A percentile compares a stretch with the other conserved stretches of the same genome.
Evolutionary conservation across 2,113 vertebrate species (phyloP).

Genomic region (Falco punctatus): DNA sequence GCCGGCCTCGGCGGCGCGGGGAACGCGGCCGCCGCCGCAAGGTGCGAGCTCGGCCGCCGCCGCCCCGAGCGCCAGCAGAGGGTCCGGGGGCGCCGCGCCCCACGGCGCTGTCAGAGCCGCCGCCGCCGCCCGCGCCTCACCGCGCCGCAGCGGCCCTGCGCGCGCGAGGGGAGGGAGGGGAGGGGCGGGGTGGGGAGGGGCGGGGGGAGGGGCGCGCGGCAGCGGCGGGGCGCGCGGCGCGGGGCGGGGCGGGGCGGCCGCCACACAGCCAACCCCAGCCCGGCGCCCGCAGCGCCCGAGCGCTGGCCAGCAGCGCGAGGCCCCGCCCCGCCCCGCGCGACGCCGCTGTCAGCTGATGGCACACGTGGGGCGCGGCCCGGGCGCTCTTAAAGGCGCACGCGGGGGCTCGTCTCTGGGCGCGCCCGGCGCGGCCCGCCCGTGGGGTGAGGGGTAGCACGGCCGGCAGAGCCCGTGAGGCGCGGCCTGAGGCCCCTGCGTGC

Average conservation of each 20-base stretch:
- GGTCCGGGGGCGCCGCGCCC: neutral
- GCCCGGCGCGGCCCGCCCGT: too few species aligned
- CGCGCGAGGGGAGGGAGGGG: neutral
- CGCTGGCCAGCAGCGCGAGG: too few species aligned
- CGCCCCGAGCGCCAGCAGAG: neutral
- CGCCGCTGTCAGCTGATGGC: slow-evolving; percentile 6
- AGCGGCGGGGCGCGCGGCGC: too few species aligned
- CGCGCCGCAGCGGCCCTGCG: neutral
- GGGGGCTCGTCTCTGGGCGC: too few species aligned
- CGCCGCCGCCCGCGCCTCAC: neutral
- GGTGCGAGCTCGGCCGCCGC: neutral
- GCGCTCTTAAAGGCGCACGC: neutral
- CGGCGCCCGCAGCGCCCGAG: too few species aligned
- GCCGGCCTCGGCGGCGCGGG: neutral
- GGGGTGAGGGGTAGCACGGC: too few species aligned
- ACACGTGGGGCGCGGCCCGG: neutral
- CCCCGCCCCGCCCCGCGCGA: neutral
- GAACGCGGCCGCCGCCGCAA: neutral
- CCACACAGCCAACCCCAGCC: neutral
- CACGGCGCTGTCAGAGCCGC: neutral
- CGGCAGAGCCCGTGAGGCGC: too few species aligned
- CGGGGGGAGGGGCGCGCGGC: neutral
- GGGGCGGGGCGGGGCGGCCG: neutral
- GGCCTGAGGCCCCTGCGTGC: neutral
- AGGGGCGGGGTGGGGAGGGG: neutral